Percentiles rank a stretch among this genome's conserved stretches.
These are phyloP conservation scores for Zoanthus sansibaricus DNA, from an alignment of 92 coral and sea anemone species.

Conservation along the genomic window DNA sequence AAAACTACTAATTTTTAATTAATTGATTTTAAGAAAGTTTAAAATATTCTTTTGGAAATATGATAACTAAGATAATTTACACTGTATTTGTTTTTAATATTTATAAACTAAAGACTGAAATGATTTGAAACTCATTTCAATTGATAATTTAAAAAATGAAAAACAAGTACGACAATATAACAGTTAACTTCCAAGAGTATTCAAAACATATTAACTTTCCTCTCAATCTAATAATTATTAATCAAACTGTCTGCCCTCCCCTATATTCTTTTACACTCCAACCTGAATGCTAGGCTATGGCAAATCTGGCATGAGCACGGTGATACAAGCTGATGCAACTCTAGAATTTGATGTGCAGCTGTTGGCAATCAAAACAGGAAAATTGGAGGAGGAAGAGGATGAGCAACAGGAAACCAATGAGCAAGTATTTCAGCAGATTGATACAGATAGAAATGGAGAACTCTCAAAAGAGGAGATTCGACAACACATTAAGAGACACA, in stretches of 20 bases:
- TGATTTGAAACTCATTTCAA: too few species aligned
- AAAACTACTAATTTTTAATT: too few species aligned
- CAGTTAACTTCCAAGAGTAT: not conserved
- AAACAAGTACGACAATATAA: not conserved
- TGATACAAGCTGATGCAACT: constrained; percentile 84
- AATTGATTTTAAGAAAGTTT: too few species aligned
- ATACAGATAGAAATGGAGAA: constrained; percentile 74
- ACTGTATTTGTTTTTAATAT: too few species aligned
- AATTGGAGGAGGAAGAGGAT: constrained; percentile 23
- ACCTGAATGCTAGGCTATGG: constrained; percentile 71
- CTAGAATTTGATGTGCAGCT: constrained; percentile 86
- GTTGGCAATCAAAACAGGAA: constrained; percentile 68
- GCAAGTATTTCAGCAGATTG: constrained; percentile 79
- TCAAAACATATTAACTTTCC: not conserved
- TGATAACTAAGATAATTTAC: too few species aligned
- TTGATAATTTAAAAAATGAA: too few species aligned
- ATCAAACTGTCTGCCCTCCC: constrained; percentile 32
- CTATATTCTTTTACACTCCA: not conserved
- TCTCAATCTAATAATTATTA: not conserved
- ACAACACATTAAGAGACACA: constrained; percentile 70
- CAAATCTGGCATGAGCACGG: constrained; percentile 74
- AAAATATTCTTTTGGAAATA: too few species aligned
- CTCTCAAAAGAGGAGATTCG: constrained; percentile 78
- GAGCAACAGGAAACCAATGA: constrained; percentile 45
- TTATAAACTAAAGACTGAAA: too few species aligned